Base-by-base conservation (phyloP, 2,113 vertebrate species). In the Salvelinus fontinalis region DNA sequence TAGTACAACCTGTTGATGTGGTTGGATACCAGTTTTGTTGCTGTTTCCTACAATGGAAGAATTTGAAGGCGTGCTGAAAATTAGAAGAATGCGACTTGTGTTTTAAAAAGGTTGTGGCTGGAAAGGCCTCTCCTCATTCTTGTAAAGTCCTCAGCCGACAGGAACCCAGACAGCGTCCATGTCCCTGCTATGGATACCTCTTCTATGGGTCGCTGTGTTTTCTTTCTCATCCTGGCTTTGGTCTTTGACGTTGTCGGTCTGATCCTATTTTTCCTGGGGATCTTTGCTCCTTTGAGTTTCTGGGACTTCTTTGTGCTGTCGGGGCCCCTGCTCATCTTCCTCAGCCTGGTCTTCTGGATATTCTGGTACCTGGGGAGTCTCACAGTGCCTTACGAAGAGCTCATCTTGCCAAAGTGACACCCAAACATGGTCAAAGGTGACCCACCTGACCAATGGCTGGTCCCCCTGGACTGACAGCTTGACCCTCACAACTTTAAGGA, bases 251-350 rank as follows among this genome's bases (percentile, higher is more conserved):
- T 86, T 0, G 0, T 62, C 0, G 97, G 97, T 18, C 76, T 98
- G 14, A 2, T 92, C 64, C 70, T 95, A 73, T 86, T 99, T 60
- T 71, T 98, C 0, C 0, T 96, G 5, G 97, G 97, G 13, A 84
- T 97, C 82, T 91, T 94, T 0, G 93, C 92, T 0, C 79, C 89
- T 0, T 4, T 96, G 5, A 85, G 81, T 3, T 97, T 78, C 85
- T 98, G 95, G 95, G 97, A 97, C 81, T 97, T 98, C 74, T 95
- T 98, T 0, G 81, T 99, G 65, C 90, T 96, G 27, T 79, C 79
- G 0, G 97, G 97, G 0, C 85, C 96, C 0, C 48, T 98, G 83
- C 76, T 96, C 48, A 88, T 99, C 0, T 95, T 94, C 72, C 44
- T 95, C 75, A 99, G 97, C 81, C 86, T 98, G 1, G 0, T 97